Evolutionary conservation across 2,797 vertebrate genomes (phyloP).

Genomic region (Argentina silus): DNA sequence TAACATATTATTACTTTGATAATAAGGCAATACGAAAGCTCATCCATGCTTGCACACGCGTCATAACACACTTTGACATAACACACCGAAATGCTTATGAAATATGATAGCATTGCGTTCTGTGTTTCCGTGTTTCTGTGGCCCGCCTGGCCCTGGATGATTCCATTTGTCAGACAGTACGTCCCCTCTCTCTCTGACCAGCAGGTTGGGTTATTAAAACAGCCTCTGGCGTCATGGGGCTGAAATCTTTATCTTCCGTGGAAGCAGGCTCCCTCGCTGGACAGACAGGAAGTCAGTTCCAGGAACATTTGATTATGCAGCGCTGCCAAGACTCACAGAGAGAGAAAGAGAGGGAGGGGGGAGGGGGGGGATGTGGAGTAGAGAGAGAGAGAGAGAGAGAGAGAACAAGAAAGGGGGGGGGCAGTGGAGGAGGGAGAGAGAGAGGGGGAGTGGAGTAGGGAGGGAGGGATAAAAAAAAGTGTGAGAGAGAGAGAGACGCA

Average conservation of each 20-base stretch:
- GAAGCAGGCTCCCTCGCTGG: conserved; percentile 32
- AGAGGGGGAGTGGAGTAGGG: neutral
- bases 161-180: conserved; percentile 17
- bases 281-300: conserved; percentile 55
- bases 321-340: conserved; percentile 51
- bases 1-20: too few relatives aligned
- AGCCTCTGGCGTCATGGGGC: conserved; percentile 42
- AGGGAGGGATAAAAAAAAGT: neutral
- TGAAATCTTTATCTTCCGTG: conserved; percentile 46
- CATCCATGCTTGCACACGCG: too few relatives aligned
- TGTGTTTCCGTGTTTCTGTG: too few relatives aligned
- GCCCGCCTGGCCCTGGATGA: neutral
- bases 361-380: too few relatives aligned
- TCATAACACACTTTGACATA: too few relatives aligned
- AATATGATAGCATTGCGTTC: neutral
- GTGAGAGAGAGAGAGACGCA: neutral
- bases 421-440: too few relatives aligned
- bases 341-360: neutral
- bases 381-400: too few relatives aligned
- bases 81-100: neutral
- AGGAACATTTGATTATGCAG: conserved; percentile 56
- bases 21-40: too few relatives aligned
- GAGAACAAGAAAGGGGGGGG: too few relatives aligned
- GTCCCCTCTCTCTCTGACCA: neutral
- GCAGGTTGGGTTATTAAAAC: conserved; percentile 48